A percentile compares a stretch with the other conserved stretches of the same genome.
These are phyloP conservation scores for Tauraco hartlaubi DNA, from an alignment of 2,797 vertebrate genomes.

Conservation along the genomic window DNA sequence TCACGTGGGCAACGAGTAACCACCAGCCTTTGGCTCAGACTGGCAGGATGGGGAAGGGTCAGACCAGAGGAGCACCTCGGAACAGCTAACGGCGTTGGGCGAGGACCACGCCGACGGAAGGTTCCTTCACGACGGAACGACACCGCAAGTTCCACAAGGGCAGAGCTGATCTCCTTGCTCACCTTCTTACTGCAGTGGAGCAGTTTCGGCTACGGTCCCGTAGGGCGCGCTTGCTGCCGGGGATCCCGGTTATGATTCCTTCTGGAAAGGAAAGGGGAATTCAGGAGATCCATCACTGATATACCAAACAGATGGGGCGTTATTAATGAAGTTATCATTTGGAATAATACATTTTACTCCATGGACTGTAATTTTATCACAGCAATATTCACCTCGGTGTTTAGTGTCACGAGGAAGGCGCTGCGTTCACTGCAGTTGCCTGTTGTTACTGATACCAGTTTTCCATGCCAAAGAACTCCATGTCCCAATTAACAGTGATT, in stretches of 20 bases:
- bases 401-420: background rate
- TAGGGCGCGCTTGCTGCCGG: fast-evolving
- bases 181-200: background rate
- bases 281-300: background rate
- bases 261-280: background rate
- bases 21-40: background rate
- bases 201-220: background rate
- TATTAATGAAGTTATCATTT: background rate
- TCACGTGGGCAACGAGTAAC: background rate
- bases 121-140: fast-evolving
- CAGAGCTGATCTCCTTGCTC: background rate
- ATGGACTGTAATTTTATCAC: background rate
- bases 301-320: background rate
- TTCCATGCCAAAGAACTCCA: background rate
- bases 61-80: background rate
- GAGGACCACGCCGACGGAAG: background rate
- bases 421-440: no score
- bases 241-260: background rate
- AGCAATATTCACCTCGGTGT: background rate
- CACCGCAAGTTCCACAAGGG: fast-evolving
- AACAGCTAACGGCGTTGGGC: background rate
- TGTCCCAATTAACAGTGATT: background rate
- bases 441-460: background rate
- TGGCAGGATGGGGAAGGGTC: background rate
- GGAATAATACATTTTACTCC: background rate